Percentiles rank a stretch among this genome's conserved stretches.
These are phyloP conservation scores for Drosophila bipectinata DNA, from an alignment of 1,140 invertebrate genomes.

Conservation along the genomic window DNA sequence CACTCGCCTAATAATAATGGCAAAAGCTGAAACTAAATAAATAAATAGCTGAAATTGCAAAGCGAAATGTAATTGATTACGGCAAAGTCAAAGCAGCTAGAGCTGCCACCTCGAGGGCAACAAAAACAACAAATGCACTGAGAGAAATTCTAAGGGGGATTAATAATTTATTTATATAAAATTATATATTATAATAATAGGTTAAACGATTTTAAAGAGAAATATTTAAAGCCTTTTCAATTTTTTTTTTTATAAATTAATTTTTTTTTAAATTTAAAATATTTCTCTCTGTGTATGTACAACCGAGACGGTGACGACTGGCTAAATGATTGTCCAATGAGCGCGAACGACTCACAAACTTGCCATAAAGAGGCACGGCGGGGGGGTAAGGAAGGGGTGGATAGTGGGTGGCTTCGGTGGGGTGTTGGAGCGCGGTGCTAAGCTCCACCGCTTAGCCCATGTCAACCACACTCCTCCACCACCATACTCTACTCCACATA, in stretches of 20 bases:
- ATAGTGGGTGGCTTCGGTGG: constrained; percentile 7
- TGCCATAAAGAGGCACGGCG: background rate
- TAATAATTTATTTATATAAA: background rate
- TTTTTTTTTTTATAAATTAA: no score
- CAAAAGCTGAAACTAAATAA: constrained; percentile 79
- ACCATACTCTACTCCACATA: constrained; percentile 50
- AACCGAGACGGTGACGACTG: constrained; percentile 38
- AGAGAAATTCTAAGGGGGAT: constrained; percentile 4
- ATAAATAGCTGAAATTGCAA: constrained; percentile 82
- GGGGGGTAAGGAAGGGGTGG: no score
- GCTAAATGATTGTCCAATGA: constrained; percentile 80
- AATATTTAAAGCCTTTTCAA: no score
- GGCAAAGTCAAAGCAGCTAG: constrained; percentile 55
- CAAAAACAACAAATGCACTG: constrained; percentile 25
- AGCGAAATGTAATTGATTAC: constrained; percentile 81
- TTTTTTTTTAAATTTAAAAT: background rate
- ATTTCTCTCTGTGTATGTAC: constrained; percentile 11
- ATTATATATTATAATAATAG: no score
- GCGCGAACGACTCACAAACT: constrained; percentile 56
- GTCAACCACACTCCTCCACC: constrained; percentile 52
- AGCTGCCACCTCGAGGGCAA: constrained; percentile 18
- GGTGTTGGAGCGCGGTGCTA: constrained; percentile 24
- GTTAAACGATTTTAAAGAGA: no score
- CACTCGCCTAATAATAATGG: constrained; percentile 73
- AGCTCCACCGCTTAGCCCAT: constrained; percentile 63